phyloP scores from a whole-genome alignment of 2,888 invertebrate species.

The Meliscaeva auricollis region DNA sequence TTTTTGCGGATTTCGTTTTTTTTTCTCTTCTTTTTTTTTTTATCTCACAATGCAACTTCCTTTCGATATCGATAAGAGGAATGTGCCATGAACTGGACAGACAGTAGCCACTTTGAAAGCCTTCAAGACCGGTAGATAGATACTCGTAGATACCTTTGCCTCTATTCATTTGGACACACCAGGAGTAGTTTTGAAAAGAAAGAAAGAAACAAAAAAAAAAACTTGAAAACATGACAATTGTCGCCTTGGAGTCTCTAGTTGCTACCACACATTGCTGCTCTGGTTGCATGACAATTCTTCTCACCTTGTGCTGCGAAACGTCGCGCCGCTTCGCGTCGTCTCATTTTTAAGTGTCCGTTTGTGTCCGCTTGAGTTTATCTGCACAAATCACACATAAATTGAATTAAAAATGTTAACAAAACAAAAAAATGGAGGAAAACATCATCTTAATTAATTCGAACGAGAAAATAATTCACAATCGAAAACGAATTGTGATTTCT shows the following conservation, averaged over 20 bases:
- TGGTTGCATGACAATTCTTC: conserved; percentile 69
- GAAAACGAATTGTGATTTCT: conserved; percentile 68
- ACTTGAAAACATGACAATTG: conserved; percentile 59
- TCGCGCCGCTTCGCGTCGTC: too few relatives aligned
- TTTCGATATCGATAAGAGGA: conserved; percentile 64
- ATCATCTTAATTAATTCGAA: conserved; percentile 71
- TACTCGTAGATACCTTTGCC: too few relatives aligned
- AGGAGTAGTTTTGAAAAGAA: conserved; percentile 26
- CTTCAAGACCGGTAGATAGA: conserved; percentile 41
- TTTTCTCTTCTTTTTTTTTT: conserved; percentile 19
- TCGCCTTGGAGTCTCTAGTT: conserved; percentile 64
- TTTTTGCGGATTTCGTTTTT: conserved; percentile 38
- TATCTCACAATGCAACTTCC: conserved; percentile 62
- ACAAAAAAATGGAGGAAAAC: conserved; percentile 37
- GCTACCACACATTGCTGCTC: conserved; percentile 14
- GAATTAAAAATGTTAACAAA: conserved; percentile 18
- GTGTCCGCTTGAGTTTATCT: conserved; percentile 36
- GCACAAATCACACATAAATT: conserved; percentile 34
- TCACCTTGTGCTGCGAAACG: conserved; percentile 54
- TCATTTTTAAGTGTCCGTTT: conserved; percentile 20
- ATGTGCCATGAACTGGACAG: conserved; percentile 36
- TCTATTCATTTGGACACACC: conserved; percentile 15
- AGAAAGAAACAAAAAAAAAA: conserved; percentile 14
- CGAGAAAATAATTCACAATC: conserved; percentile 66
- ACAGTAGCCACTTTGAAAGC: conserved; percentile 48